Percentiles rank a stretch among this genome's conserved stretches.
Conservation (phyloP, 2,797 vertebrate genomes). For the Myotis vivesi region DNA sequence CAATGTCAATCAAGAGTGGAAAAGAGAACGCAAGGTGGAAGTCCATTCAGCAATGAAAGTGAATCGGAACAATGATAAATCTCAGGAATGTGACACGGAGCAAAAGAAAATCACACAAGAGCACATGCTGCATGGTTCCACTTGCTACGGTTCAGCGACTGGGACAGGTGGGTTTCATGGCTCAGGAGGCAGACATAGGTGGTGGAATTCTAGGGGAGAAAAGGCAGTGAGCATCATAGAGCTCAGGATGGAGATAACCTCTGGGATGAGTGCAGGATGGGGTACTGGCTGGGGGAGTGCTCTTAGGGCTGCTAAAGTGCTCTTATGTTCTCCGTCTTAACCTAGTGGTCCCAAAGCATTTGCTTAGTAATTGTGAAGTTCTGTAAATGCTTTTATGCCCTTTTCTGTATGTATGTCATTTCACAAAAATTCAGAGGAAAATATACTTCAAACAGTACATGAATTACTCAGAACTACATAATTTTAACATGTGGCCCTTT, state of each 20-base stretch:
- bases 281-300: background rate
- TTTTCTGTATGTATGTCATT: background rate
- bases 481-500: background rate
- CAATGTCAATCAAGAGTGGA: background rate
- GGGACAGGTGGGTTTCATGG: background rate
- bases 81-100: background rate
- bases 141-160: background rate
- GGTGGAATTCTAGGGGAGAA: background rate
- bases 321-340: background rate
- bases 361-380: background rate
- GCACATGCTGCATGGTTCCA: accelerated
- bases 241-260: background rate
- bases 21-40: background rate
- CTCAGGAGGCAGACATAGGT: background rate
- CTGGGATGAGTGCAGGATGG: background rate
- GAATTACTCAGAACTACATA: background rate
- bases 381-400: background rate
- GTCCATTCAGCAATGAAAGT: background rate
- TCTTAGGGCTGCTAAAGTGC: background rate
- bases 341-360: background rate
- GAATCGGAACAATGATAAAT: background rate
- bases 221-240: background rate
- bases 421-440: background rate
- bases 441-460: background rate
- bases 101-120: background rate